phyloP scores from a whole-genome alignment of 2,888 invertebrate species.

The Embidobia sp. region DNA sequence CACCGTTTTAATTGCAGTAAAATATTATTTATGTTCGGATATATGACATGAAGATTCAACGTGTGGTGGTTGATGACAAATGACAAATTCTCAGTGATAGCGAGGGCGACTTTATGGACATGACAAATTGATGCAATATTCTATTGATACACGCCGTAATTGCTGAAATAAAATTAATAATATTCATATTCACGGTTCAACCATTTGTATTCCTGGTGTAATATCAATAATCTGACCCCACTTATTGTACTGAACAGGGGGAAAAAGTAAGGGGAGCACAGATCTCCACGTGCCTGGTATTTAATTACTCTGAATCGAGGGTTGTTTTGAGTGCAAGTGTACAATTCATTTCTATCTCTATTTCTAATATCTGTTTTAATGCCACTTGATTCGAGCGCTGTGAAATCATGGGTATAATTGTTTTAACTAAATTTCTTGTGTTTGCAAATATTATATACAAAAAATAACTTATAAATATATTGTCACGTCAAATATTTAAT shows the following conservation, averaged over 20 bases:
- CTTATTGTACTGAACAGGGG: slow-evolving; percentile 62
- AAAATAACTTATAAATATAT: too few relatives aligned
- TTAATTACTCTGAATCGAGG: slow-evolving; percentile 76
- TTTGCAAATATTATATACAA: too few relatives aligned
- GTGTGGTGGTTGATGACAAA: slow-evolving; percentile 45
- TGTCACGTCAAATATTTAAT: too few relatives aligned
- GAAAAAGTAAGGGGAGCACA: slow-evolving; percentile 64
- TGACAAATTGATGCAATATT: slow-evolving; percentile 63
- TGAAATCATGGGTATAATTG: neutral
- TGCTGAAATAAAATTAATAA: slow-evolving; percentile 76
- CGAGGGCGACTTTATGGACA: slow-evolving; percentile 26
- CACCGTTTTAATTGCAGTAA: too few relatives aligned
- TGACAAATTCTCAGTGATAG: slow-evolving; percentile 19
- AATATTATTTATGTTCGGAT: too few relatives aligned
- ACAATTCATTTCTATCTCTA: slow-evolving; percentile 44
- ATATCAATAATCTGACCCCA: slow-evolving; percentile 77
- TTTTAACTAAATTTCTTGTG: neutral
- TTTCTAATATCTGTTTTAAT: slow-evolving; percentile 54
- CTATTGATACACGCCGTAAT: slow-evolving; percentile 46
- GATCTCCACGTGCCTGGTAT: slow-evolving; percentile 75
- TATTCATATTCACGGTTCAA: slow-evolving; percentile 79
- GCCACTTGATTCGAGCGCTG: slow-evolving; percentile 28
- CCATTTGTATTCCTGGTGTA: slow-evolving; percentile 74
- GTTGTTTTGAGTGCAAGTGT: slow-evolving; percentile 65
- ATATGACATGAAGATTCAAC: slow-evolving; percentile 14